Percentiles rank a stretch among this genome's conserved stretches.
phyloP scores from a whole-genome alignment of 1,140 invertebrate genomes.

The Platyscapa corneri region DNA sequence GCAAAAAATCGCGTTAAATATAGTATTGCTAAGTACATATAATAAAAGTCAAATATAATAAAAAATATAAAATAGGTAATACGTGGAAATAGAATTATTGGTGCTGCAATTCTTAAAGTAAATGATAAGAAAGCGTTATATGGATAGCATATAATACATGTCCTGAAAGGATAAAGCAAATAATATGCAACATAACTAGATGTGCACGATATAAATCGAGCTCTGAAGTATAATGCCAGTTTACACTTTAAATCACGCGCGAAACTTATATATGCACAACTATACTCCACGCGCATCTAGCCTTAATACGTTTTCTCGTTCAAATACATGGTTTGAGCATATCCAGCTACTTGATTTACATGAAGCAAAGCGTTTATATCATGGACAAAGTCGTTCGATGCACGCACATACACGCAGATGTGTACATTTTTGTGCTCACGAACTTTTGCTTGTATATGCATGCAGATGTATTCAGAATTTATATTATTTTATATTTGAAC shows the following conservation, averaged over 20 bases:
- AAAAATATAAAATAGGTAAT: not conserved
- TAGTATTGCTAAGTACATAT: no score
- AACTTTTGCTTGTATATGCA: not conserved
- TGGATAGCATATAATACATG: not conserved
- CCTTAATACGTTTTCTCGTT: slow-evolving; percentile 36
- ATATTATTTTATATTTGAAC: not conserved
- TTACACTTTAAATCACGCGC: slow-evolving; percentile 32
- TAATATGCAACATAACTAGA: not conserved
- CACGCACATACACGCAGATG: not conserved
- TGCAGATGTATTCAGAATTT: not conserved
- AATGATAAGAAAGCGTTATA: not conserved
- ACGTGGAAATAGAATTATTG: not conserved
- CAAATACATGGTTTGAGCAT: slow-evolving; percentile 7
- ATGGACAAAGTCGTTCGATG: slow-evolving; percentile 22
- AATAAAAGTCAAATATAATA: no score
- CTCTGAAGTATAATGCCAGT: not conserved
- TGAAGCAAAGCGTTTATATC: not conserved
- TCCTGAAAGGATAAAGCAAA: not conserved
- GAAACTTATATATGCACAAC: not conserved
- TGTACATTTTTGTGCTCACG: not conserved
- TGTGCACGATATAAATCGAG: slow-evolving; percentile 4
- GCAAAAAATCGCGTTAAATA: no score
- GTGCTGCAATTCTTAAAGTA: not conserved
- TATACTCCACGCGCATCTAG: not conserved
- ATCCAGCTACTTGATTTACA: slow-evolving; percentile 33